These are phyloP conservation scores for Nymphicus hollandicus DNA, from an alignment of 2,113 vertebrate species.

Conservation along the genomic window DNA sequence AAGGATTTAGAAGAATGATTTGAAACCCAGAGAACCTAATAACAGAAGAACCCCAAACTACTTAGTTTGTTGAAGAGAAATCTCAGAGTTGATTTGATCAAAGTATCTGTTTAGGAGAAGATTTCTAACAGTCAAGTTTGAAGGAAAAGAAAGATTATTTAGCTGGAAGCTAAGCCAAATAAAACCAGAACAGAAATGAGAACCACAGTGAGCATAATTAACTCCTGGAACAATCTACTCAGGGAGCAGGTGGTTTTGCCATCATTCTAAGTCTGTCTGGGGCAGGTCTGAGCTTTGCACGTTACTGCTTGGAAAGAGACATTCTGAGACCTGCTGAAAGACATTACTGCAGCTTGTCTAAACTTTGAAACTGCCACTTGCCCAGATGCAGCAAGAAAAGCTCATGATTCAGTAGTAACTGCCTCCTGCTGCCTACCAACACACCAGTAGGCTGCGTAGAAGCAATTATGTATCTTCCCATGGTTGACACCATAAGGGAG, in stretches of 20 bases:
- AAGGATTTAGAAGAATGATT: neutral
- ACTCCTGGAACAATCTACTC: neutral
- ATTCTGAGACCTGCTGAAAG: neutral
- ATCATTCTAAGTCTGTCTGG: neutral
- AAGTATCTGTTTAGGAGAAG: neutral
- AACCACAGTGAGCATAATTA: neutral
- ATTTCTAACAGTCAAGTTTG: neutral
- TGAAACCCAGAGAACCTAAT: neutral
- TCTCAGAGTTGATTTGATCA: neutral
- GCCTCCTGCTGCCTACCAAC: neutral
- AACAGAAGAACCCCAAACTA: neutral
- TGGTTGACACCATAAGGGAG: neutral
- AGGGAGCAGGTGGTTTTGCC: neutral
- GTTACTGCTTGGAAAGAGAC: neutral
- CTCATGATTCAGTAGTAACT: neutral
- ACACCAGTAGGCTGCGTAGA: neutral
- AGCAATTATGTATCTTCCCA: neutral
- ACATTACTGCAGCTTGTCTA: neutral
- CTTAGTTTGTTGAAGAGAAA: neutral
- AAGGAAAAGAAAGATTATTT: neutral
- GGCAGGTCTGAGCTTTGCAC: neutral
- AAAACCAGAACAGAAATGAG: conserved; percentile 3
- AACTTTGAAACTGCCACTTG: neutral
- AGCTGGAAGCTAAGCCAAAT: neutral
- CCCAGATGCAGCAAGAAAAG: neutral